Evolutionary conservation across 2,888 invertebrate genomes (phyloP).

Genomic region (Euproctis similis): DNA sequence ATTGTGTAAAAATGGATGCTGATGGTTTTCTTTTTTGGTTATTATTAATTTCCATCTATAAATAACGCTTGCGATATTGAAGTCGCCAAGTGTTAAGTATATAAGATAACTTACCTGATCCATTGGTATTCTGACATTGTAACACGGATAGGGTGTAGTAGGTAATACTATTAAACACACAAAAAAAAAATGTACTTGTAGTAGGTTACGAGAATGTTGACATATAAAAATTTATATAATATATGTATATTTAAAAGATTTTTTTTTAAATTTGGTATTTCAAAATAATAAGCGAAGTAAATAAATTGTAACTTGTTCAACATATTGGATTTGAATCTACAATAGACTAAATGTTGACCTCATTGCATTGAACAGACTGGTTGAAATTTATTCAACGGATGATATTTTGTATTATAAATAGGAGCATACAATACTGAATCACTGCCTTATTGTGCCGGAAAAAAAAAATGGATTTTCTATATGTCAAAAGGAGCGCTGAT

Average conservation of each 20-base stretch:
- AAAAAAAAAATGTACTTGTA: slow-evolving; percentile 72
- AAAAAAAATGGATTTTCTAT: too few species aligned
- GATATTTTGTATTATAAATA: slow-evolving; percentile 75
- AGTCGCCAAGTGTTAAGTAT: slow-evolving; percentile 38
- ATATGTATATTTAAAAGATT: slow-evolving; percentile 33
- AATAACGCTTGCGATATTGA: slow-evolving; percentile 34
- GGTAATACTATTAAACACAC: slow-evolving; percentile 68
- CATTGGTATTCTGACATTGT: slow-evolving; percentile 64
- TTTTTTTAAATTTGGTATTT: slow-evolving; percentile 68
- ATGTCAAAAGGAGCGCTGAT: slow-evolving; percentile 39
- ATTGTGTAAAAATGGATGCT: slow-evolving; percentile 39
- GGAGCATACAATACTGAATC: slow-evolving; percentile 71
- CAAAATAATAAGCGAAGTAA: slow-evolving; percentile 68
- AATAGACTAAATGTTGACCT: slow-evolving; percentile 70
- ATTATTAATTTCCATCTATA: slow-evolving; percentile 28
- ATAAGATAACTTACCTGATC: slow-evolving; percentile 56
- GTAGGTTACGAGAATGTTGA: slow-evolving; percentile 72
- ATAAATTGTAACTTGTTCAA: slow-evolving; percentile 68
- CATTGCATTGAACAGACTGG: slow-evolving; percentile 73
- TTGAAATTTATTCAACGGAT: slow-evolving; percentile 65
- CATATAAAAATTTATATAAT: slow-evolving; percentile 55
- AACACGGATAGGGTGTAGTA: slow-evolving; percentile 65
- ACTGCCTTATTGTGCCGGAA: slow-evolving; percentile 75
- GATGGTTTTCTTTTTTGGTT: too few species aligned
- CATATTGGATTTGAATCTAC: slow-evolving; percentile 75